These are phyloP conservation scores for Mustela nigripes DNA, from an alignment of 2,113 vertebrate genomes.

Conservation along the genomic window DNA sequence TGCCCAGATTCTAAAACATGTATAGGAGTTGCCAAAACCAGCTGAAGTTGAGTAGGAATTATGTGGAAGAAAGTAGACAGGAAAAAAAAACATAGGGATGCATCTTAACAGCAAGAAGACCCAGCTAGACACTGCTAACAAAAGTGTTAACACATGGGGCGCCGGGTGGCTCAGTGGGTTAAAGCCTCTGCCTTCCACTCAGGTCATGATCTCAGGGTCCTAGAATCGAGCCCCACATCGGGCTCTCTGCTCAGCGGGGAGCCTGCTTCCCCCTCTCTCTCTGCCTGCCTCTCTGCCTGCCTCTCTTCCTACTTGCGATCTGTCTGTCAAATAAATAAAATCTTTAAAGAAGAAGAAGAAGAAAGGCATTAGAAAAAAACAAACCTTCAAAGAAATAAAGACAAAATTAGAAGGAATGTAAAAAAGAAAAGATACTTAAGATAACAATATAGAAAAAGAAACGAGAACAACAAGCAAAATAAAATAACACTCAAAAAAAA, in stretches of 20 bases:
- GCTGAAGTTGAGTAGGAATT: neutral
- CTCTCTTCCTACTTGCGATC: no score
- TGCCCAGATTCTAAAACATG: neutral
- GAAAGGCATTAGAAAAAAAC: neutral
- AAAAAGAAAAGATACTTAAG: neutral
- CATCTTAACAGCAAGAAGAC: neutral
- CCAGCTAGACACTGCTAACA: neutral
- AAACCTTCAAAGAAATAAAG: conserved; percentile 39
- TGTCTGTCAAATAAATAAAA: no score
- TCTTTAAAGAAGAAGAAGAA: neutral
- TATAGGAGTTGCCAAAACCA: neutral
- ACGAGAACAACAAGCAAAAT: neutral
- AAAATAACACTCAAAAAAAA: neutral
- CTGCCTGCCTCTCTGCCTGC: no score
- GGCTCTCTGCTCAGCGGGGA: no score
- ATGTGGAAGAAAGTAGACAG: neutral
- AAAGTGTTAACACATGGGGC: neutral
- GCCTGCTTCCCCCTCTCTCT: no score
- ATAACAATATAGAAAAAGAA: neutral
- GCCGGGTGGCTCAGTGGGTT: no score
- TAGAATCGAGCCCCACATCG: no score
- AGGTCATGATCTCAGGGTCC: no score
- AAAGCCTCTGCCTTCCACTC: no score
- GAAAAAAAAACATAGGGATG: neutral
- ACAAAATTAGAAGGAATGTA: neutral